These are phyloP conservation scores for Lacerta bilineata DNA, from an alignment of 2,797 vertebrate species.

Conservation along the genomic window DNA sequence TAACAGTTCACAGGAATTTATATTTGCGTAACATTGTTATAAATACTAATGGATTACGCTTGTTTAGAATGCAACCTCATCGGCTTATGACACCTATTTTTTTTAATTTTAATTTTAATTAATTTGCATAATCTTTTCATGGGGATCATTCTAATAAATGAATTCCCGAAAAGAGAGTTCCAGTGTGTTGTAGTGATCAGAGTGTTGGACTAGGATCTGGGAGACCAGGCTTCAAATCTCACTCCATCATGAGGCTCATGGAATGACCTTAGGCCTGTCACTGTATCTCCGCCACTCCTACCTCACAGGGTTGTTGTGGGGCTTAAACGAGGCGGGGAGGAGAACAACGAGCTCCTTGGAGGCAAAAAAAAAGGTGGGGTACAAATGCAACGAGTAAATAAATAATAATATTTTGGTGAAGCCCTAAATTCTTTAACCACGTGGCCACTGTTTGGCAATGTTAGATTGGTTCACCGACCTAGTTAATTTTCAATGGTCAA, in stretches of 20 bases:
- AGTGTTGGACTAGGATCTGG: too few relatives aligned
- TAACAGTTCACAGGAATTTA: neutral
- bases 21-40: neutral
- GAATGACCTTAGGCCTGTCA: too few relatives aligned
- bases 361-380: too few relatives aligned
- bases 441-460: neutral
- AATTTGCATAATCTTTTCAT: neutral
- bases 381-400: too few relatives aligned
- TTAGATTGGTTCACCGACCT: neutral
- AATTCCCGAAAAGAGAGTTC: neutral
- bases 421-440: neutral
- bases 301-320: too few relatives aligned
- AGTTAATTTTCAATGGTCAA: neutral
- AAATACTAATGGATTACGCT: neutral
- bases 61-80: neutral
- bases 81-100: neutral
- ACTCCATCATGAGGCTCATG: too few relatives aligned
- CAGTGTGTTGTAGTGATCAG: too few relatives aligned
- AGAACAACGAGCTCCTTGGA: too few relatives aligned
- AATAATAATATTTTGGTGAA: too few relatives aligned
- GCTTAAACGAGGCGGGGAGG: too few relatives aligned
- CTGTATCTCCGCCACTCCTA: too few relatives aligned
- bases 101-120: neutral
- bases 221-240: too few relatives aligned
- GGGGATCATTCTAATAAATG: neutral